Percentiles rank a stretch among this genome's conserved stretches.
phyloP scores from a whole-genome alignment of 2,888 invertebrate genomes.

The Lordiphosa fenestrarum region DNA sequence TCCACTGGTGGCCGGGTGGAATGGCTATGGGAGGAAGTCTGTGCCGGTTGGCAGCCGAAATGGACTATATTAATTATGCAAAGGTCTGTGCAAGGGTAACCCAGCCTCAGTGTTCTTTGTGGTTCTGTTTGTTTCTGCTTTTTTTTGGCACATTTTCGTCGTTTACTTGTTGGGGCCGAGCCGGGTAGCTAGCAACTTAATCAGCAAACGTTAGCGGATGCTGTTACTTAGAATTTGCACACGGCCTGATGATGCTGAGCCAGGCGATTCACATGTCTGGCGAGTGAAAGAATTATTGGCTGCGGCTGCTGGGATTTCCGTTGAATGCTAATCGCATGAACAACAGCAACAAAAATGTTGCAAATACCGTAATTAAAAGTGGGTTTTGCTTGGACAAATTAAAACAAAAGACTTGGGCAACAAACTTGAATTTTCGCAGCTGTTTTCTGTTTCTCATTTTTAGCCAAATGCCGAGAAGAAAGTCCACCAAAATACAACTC shows the following conservation, averaged over 20 bases:
- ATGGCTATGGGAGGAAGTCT: slow-evolving; percentile 8
- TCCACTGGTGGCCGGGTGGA: background rate
- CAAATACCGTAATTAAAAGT: slow-evolving; percentile 50
- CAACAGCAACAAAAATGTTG: slow-evolving; percentile 11
- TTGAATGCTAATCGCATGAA: slow-evolving; percentile 23
- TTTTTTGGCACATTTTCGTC: slow-evolving; percentile 44
- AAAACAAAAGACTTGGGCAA: slow-evolving; percentile 57
- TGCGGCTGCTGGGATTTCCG: slow-evolving; percentile 17
- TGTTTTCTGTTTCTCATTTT: slow-evolving; percentile 29
- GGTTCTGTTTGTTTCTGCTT: slow-evolving; percentile 28
- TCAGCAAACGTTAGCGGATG: slow-evolving; percentile 66
- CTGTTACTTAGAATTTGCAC: slow-evolving; percentile 59
- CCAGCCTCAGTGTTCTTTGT: background rate
- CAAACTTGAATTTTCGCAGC: slow-evolving; percentile 55
- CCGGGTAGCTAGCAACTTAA: slow-evolving; percentile 56
- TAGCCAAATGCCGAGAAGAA: slow-evolving; percentile 46
- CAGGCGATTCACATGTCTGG: slow-evolving; percentile 35
- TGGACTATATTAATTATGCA: slow-evolving; percentile 1
- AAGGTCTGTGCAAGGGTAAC: slow-evolving; percentile 16
- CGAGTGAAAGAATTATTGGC: slow-evolving; percentile 41
- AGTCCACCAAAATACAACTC: slow-evolving; percentile 49
- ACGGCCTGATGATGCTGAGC: slow-evolving; percentile 8
- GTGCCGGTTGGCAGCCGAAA: background rate
- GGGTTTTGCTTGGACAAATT: slow-evolving; percentile 41
- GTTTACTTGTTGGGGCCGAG: slow-evolving; percentile 7